These are phyloP conservation scores for Pempheris klunzingeri DNA, from an alignment of 2,797 vertebrate genomes.

Conservation along the genomic window DNA sequence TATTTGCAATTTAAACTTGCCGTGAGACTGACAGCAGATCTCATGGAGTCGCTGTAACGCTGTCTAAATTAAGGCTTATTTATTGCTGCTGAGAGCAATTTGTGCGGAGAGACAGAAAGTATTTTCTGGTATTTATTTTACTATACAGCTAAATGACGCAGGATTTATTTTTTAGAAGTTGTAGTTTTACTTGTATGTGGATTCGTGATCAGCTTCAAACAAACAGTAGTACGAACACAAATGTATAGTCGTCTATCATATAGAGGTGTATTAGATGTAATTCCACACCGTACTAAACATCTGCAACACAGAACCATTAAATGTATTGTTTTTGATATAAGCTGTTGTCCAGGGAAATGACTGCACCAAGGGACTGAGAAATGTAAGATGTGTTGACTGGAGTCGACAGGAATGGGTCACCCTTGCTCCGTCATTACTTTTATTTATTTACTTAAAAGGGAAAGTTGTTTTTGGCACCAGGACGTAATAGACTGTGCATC, in stretches of 20 bases:
- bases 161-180: constrained; percentile 60
- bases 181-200: constrained; percentile 37
- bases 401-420: background rate
- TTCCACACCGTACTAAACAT: constrained; percentile 13
- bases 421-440: background rate
- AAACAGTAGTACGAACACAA: constrained; percentile 21
- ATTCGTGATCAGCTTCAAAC: constrained; percentile 35
- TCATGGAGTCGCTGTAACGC: background rate
- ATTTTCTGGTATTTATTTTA: constrained; percentile 70
- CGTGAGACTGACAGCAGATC: constrained; percentile 15
- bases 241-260: background rate
- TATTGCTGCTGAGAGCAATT: constrained; percentile 32
- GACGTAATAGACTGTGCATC: background rate
- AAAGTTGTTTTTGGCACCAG: background rate
- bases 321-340: constrained; percentile 20
- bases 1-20: constrained; percentile 36
- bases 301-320: constrained; percentile 37
- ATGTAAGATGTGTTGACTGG: constrained; percentile 1
- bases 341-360: background rate
- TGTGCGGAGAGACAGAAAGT: constrained; percentile 7
- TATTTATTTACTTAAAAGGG: constrained; percentile 4
- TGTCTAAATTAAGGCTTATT: constrained; percentile 29
- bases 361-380: background rate
- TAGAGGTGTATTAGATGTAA: constrained; percentile 17
- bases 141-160: constrained; percentile 39